Evolutionary conservation across 1,140 invertebrate genomes (phyloP), one percentile per base, ranked within the genome.

Genomic region (Drosophila arawakana): DNA sequence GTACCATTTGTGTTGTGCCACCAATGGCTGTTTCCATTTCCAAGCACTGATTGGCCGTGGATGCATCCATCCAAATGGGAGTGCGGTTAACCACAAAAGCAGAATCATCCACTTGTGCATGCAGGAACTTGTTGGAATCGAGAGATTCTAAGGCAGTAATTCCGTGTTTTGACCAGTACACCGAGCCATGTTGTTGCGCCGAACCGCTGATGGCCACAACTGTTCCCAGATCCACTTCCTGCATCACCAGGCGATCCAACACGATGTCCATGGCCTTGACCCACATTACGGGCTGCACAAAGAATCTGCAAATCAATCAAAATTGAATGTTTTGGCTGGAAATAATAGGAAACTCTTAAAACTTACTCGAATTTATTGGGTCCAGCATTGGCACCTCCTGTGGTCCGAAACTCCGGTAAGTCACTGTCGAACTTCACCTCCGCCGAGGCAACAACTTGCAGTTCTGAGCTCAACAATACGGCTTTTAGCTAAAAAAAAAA

Each of bases 1-100:
- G 94, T 1, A 97, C 95, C 80, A 99, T 94, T 93, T 95, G 95
- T 94, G 96, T 93, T 61, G 96, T 93, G 5, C 98, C 97, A 25
- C 97, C 98, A 15, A 97, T 94, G 47, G 94, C 94, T 37, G 95
- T 94, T 92, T 99, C 98, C 44, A 99, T 91, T 62, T 95, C 92
- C 47, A 93, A 91, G 91, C 98, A 99, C 79, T 98, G 95, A 47
- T 94, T 93, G 0, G 94, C 95, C 0, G 98, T 99, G 73, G 97
- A 98, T 0, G 96, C 96, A 93, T 99, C 98, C 98, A 98, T 98
- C 98, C 98, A 99, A 34, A 98, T 95, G 0, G 98, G 98, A n/a
- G 97, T 97, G 61, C 97, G 94, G 0, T 94, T 92, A 2, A 97
- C 80, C 10, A 96, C 95, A 92, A 99, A 99, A 6, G 94, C 94